These are phyloP conservation scores for Falco peregrinus DNA, from an alignment of 2,797 vertebrate genomes.

Conservation along the genomic window DNA sequence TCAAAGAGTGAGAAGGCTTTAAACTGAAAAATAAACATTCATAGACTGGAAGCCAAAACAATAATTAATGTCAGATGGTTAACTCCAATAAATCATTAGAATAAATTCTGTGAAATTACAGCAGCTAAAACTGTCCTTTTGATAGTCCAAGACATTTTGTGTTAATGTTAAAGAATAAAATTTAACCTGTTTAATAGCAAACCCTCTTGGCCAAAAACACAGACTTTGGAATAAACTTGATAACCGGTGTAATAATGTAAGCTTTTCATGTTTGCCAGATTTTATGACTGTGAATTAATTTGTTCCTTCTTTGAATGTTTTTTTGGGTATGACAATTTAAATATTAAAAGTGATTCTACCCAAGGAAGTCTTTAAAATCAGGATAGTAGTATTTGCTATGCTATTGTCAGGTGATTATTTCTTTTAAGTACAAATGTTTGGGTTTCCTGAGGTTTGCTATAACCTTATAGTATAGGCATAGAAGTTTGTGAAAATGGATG, in stretches of 20 bases:
- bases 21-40: slow-evolving; percentile 89
- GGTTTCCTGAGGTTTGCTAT: slow-evolving; percentile 74
- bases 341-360: slow-evolving; percentile 75
- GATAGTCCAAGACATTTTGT: slow-evolving; percentile 76
- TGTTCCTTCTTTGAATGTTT: slow-evolving; percentile 23
- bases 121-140: slow-evolving; percentile 78
- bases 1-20: slow-evolving; percentile 89
- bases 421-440: slow-evolving; percentile 63
- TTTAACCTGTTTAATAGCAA: slow-evolving; percentile 72
- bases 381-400: not conserved
- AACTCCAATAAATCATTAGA: slow-evolving; percentile 86
- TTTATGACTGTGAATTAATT: slow-evolving; percentile 35
- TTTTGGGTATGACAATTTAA: slow-evolving; percentile 81
- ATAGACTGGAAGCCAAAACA: slow-evolving; percentile 87
- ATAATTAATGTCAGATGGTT: slow-evolving; percentile 90
- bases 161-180: slow-evolving; percentile 71
- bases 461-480: slow-evolving; percentile 77
- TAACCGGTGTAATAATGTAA: not conserved
- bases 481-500: slow-evolving; percentile 89
- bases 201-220: not conserved
- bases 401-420: not conserved
- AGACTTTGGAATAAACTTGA: slow-evolving; percentile 37
- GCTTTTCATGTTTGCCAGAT: not conserved
- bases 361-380: slow-evolving; percentile 58
- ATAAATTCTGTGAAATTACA: slow-evolving; percentile 84